Percentiles rank a stretch among this genome's conserved stretches.
phyloP scores from a whole-genome alignment of 1,140 invertebrate genomes.

The Campoletis sonorensis region DNA sequence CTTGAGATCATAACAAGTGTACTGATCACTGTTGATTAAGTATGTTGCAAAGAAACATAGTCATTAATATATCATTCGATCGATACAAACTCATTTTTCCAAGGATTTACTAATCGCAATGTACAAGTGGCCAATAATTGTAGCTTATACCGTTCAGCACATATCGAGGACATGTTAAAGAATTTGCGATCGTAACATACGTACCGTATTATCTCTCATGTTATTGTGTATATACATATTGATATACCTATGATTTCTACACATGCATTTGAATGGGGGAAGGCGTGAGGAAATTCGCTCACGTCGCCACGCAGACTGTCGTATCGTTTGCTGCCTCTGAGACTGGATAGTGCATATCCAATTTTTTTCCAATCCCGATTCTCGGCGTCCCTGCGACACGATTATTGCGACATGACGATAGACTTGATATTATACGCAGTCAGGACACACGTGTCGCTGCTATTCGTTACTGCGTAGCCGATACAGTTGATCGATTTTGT shows the following conservation, averaged over 20 bases:
- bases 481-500: slow-evolving; percentile 18
- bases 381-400: slow-evolving; percentile 19
- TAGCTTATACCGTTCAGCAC: background rate
- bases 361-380: background rate
- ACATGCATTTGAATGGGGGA: slow-evolving; percentile 16
- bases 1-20: no score
- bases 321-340: background rate
- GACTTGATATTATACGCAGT: background rate
- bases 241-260: background rate
- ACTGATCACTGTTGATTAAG: no score
- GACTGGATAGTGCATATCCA: background rate
- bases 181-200: background rate
- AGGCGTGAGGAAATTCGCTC: slow-evolving; percentile 19
- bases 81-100: background rate
- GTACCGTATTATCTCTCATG: background rate
- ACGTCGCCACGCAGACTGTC: slow-evolving; percentile 30
- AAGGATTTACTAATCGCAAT: background rate
- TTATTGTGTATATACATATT: background rate
- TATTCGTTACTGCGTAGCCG: slow-evolving; percentile 15
- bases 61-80: no score
- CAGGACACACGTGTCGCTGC: background rate
- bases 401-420: slow-evolving; percentile 15
- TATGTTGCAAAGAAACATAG: no score
- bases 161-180: background rate
- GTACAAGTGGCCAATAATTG: slow-evolving; percentile 11